A percentile compares a stretch with the other conserved stretches of the same genome.
Evolutionary conservation across 2,888 invertebrate genomes (phyloP).

Genomic region (Harmothoe impar): DNA sequence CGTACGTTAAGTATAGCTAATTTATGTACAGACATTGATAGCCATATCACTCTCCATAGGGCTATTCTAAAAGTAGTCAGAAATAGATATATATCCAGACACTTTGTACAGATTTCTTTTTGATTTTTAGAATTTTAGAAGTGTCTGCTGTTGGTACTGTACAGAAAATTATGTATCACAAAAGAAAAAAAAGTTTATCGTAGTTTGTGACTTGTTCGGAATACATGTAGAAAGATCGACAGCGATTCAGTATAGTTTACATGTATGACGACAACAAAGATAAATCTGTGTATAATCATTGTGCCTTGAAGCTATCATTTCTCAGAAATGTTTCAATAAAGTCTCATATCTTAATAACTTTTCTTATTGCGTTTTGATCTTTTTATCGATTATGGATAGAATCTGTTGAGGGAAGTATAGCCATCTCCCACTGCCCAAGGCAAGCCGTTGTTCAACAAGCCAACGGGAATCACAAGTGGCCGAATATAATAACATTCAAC

Average conservation of each 20-base stretch:
- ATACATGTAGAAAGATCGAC: background rate
- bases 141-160: background rate
- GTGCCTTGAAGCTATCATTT: conserved; percentile 35
- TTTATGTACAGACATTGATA: too few species aligned
- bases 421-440: too few species aligned
- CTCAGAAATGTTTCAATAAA: conserved; percentile 35
- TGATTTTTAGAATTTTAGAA: background rate
- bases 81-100: too few species aligned
- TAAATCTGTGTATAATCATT: conserved; percentile 14
- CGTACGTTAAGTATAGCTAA: too few species aligned
- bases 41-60: too few species aligned
- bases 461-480: too few species aligned
- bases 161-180: background rate
- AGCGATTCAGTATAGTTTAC: background rate
- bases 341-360: conserved; percentile 14
- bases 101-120: background rate
- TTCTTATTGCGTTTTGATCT: too few species aligned
- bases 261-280: conserved; percentile 3
- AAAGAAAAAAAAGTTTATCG: background rate
- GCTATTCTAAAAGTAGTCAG: too few species aligned
- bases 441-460: too few species aligned
- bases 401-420: too few species aligned
- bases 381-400: too few species aligned
- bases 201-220: conserved; percentile 23
- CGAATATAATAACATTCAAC: too few species aligned